phyloP scores from a whole-genome alignment of 2,888 invertebrate species.

The Drosophila colorata region DNA sequence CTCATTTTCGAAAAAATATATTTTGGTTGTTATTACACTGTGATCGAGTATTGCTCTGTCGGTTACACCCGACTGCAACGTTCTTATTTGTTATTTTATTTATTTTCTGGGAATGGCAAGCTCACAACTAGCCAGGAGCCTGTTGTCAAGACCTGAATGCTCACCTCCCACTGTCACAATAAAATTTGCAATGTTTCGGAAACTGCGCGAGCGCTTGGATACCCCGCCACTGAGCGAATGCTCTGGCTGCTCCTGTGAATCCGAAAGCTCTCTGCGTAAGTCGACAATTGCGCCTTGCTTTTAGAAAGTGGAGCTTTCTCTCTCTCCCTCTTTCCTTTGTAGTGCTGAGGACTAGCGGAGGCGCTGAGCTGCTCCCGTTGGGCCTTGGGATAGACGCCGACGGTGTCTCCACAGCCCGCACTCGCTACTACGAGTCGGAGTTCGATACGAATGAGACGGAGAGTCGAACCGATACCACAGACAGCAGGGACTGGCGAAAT shows the following conservation, averaged over 20 bases:
- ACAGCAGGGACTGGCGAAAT: conserved; percentile 6
- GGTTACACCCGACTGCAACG: too few species aligned
- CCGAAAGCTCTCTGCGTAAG: conserved; percentile 14
- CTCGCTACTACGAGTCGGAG: conserved; percentile 22
- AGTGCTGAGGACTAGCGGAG: background rate
- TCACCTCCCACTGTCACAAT: background rate
- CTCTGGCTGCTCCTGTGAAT: background rate
- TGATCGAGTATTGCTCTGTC: too few species aligned
- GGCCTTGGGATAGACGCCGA: background rate
- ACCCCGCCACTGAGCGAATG: background rate
- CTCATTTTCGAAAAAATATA: too few species aligned
- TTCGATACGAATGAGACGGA: conserved; percentile 8
- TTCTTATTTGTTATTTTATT: too few species aligned
- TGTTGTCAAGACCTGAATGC: conserved; percentile 8
- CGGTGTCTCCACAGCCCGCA: background rate
- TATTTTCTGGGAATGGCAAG: background rate
- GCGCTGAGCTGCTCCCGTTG: background rate
- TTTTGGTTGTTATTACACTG: too few species aligned
- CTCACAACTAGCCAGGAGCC: background rate
- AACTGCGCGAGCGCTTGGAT: background rate
- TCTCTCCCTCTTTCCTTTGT: background rate
- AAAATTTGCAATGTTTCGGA: conserved; percentile 11
- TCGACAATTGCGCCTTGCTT: background rate
- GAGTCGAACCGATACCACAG: rapidly evolving
- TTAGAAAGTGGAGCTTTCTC: background rate